phyloP scores from a whole-genome alignment of 2,888 invertebrate genomes.

The Chrysolina oricalcia region DNA sequence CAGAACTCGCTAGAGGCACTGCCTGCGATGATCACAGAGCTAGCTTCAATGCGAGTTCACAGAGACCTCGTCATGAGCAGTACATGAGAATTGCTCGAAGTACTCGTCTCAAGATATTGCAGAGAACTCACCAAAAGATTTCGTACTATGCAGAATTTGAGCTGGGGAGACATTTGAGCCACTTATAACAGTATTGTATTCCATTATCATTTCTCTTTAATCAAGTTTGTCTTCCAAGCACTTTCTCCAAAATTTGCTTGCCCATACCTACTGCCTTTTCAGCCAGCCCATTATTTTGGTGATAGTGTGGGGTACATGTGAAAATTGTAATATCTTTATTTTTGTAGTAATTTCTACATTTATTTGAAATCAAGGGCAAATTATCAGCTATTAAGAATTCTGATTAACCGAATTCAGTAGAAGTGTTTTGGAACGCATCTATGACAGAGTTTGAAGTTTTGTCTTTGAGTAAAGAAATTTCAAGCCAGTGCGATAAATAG shows the following conservation, averaged over 20 bases:
- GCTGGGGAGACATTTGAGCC: slow-evolving; percentile 50
- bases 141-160: slow-evolving; percentile 53
- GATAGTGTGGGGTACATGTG: slow-evolving; percentile 43
- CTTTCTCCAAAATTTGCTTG: slow-evolving; percentile 56
- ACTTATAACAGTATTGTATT: slow-evolving; percentile 49
- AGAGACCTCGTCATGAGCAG: too few relatives aligned
- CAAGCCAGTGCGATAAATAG: slow-evolving; percentile 56
- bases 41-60: too few relatives aligned
- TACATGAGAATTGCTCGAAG: too few relatives aligned
- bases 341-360: slow-evolving; percentile 49
- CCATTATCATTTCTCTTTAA: slow-evolving; percentile 50
- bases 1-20: too few relatives aligned
- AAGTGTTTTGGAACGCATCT: slow-evolving; percentile 50
- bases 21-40: too few relatives aligned
- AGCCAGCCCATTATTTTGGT: slow-evolving; percentile 52
- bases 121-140: too few relatives aligned
- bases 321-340: slow-evolving; percentile 50
- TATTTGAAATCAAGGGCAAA: slow-evolving; percentile 52
- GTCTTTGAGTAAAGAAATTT: slow-evolving; percentile 37
- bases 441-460: slow-evolving; percentile 56
- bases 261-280: slow-evolving; percentile 53
- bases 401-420: slow-evolving; percentile 58
- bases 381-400: slow-evolving; percentile 56
- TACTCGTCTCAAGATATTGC: too few relatives aligned
- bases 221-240: slow-evolving; percentile 45